A percentile compares a stretch with the other conserved stretches of the same genome.
Evolutionary conservation across 2,888 invertebrate genomes (phyloP).

Genomic region (Drosophila bunnanda): DNA sequence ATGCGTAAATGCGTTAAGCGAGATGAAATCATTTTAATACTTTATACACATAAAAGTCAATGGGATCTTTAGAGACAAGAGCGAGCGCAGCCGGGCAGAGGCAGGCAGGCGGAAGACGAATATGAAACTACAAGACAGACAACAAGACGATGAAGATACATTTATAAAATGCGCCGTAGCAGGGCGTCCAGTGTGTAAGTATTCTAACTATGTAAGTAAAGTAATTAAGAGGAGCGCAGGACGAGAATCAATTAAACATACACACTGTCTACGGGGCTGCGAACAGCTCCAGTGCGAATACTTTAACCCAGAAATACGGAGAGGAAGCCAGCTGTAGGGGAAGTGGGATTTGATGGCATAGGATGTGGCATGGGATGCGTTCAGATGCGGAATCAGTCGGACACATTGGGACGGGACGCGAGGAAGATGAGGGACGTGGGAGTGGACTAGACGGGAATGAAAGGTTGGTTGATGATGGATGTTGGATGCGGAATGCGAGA

Average conservation of each 20-base stretch:
- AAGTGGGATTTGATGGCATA: slow-evolving; percentile 14
- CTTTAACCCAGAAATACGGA: slow-evolving; percentile 37
- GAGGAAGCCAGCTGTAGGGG: slow-evolving; percentile 10
- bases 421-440: neutral
- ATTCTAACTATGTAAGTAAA: slow-evolving; percentile 73
- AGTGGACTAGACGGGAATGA: neutral
- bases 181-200: slow-evolving; percentile 76
- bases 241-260: slow-evolving; percentile 70
- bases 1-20: slow-evolving; percentile 58
- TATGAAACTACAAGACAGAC: slow-evolving; percentile 54
- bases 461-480: slow-evolving; percentile 25
- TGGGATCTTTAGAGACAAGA: slow-evolving; percentile 55
- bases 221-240: slow-evolving; percentile 59
- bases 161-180: slow-evolving; percentile 59
- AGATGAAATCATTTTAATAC: slow-evolving; percentile 81
- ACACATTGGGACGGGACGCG: slow-evolving; percentile 50
- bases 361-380: slow-evolving; percentile 16
- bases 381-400: slow-evolving; percentile 32
- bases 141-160: slow-evolving; percentile 61
- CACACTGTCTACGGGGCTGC: slow-evolving; percentile 34
- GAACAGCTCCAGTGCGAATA: slow-evolving; percentile 51
- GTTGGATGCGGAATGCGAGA: slow-evolving; percentile 29
- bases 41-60: slow-evolving; percentile 78
- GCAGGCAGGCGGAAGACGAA: slow-evolving; percentile 28
- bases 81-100: slow-evolving; percentile 12